Evolutionary conservation across 2,797 vertebrate species (phyloP).

Genomic region (Arctocebus calabarensis): DNA sequence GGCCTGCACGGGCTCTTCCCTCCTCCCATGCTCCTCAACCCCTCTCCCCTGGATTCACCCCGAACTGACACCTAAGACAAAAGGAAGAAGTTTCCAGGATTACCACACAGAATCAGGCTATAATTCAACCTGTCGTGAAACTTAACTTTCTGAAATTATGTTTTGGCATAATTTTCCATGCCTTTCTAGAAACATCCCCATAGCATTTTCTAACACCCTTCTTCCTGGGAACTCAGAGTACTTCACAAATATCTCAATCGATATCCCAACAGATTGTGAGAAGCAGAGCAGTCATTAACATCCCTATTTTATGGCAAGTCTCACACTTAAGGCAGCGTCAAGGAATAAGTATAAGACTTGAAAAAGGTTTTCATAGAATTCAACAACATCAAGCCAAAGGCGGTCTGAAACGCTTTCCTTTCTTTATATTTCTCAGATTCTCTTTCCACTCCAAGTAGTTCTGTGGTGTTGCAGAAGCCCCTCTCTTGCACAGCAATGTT

Average conservation of each 20-base stretch:
- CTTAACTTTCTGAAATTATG: constrained; percentile 24
- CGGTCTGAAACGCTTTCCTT: neutral
- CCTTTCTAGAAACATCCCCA: neutral
- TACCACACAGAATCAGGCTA: neutral
- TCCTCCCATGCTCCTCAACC: neutral
- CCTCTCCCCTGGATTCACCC: neutral
- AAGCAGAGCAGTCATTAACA: constrained; percentile 69
- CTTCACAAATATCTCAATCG: constrained; percentile 68
- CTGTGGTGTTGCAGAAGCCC: neutral
- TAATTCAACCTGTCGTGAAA: neutral
- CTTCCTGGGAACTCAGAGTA: constrained; percentile 50
- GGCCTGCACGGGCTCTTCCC: neutral
- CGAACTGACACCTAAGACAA: neutral
- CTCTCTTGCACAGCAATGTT: neutral
- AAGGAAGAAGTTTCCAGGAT: neutral
- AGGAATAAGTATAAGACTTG: constrained; percentile 46
- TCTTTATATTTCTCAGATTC: neutral
- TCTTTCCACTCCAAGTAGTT: neutral
- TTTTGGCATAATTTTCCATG: constrained; percentile 3
- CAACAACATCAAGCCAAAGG: neutral
- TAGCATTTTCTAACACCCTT: constrained; percentile 41
- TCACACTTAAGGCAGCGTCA: constrained; percentile 68
- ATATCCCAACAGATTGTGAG: constrained; percentile 70
- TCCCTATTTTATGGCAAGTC: constrained; percentile 68
- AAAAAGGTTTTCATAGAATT: constrained; percentile 22